Evolutionary conservation across 2,113 vertebrate genomes (phyloP), one percentile per base, ranked within the genome.

Genomic region (Rhinopithecus roxellana): DNA sequence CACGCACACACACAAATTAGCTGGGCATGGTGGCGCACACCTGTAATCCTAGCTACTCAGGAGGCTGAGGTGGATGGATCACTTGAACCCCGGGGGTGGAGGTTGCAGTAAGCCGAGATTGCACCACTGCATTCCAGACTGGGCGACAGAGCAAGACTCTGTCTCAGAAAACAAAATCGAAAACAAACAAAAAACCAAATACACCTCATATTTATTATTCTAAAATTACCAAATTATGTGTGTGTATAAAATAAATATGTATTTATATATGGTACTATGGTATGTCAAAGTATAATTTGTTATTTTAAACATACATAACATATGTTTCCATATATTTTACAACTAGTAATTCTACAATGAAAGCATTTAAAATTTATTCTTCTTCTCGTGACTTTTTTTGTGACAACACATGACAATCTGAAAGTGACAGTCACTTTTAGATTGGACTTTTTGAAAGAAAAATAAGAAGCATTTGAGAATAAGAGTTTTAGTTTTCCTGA

Each of bases 381-480:
- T 86, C 82, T 79, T 11, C 40, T 94, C n/a, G 43, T 82, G 11
- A 74, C 40, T 27, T 13, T 86, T 90, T 72, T 84, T 93, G 12
- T 87, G n/a, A 74, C 14, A 72, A 35, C 5, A 52, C 9, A 59
- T 35, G 35, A 45, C 0, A 30, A 27, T 30, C 27, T 30, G 13
- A 64, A 61, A 64, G 59, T 64, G 59, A 13, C 25, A 23, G 59
- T 89, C 45, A 9, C 32, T 96, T 95, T 95, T 90, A 95, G 93
- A 25, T 50, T 57, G 83, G 50, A 70, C 57, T 25, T 90, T 40
- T 83, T 85, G 16, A 93, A 96, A 89, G 80, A 85, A 93, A 55
- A 69, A 72, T 78, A 70, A 35, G 85, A 90, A 20, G 0, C 59
- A 67, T 50, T 88, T 83, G 38, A 43, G 12, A 90, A 74, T 72